Base-by-base conservation (phyloP, 2,113 vertebrate genomes). In the Benthochromis sp. region DNA sequence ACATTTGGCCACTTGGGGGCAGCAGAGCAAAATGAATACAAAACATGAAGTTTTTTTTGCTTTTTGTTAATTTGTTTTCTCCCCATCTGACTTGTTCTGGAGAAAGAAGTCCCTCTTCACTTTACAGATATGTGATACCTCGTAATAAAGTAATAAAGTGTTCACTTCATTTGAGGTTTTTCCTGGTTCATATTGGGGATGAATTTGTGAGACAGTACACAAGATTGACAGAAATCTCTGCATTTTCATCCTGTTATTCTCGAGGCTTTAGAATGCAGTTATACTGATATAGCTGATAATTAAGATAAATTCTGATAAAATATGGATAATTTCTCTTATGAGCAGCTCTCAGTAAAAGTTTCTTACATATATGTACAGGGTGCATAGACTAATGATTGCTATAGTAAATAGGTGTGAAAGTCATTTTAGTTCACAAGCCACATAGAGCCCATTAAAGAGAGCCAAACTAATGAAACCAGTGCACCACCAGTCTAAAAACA, bases 381-480 rank as follows among this genome's bases (percentile, higher is more conserved):
- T 71, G 63, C n/a, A 14, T 3, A 71, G 2, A 71, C 63, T 40
- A 43, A 71, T 40, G 36, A 43, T 40, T 71, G 63, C n/a, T 71
- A 0, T 40, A 24, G 36, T 21, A 24, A 21, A 71, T 14, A 0
- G 12, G n/a, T 71, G 66, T 43, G 36, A 0, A 71, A 24, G 36
- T 71, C 63, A 24, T 71, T 43, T 71, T 43, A 9, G n/a, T 40
- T 43, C n/a, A 43, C 36, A 40, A 4, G 63, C 63, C 63, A 71
- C 36, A 16, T 24, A 9, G 36, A 2, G 66, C 1, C 66, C 8
- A 71, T 9, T 3, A 40, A 71, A 24, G 66, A 24, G 12, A 13
- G 2, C 8, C 66, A 43, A 24, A 71, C 3, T 24, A 24, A 24
- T 0, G 0, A 71, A 71, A 71, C 63, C 63, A 4, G n/a, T 71